These are phyloP conservation scores for Antheraea yamamai DNA, from an alignment of 2,888 invertebrate genomes.

Conservation along the genomic window DNA sequence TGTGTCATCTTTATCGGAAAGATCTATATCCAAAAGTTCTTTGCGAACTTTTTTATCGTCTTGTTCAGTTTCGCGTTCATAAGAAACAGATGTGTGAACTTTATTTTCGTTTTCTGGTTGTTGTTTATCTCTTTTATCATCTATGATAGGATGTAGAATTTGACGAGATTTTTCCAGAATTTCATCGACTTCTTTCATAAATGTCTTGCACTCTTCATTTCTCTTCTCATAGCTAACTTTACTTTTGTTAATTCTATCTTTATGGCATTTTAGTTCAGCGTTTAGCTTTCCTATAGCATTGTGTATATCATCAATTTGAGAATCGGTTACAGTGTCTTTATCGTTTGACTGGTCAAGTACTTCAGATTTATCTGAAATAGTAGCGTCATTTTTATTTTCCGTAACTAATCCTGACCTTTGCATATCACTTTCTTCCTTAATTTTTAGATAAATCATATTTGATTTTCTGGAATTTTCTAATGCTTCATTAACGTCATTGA, in stretches of 20 bases:
- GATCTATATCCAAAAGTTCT: slow-evolving; percentile 59
- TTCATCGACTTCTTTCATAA: slow-evolving; percentile 70
- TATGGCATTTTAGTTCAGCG: slow-evolving; percentile 62
- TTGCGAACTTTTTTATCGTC: slow-evolving; percentile 44
- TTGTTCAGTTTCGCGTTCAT: slow-evolving; percentile 19
- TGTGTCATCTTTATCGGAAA: slow-evolving; percentile 42
- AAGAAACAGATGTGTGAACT: slow-evolving; percentile 5
- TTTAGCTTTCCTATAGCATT: slow-evolving; percentile 65
- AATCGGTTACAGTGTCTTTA: slow-evolving; percentile 44
- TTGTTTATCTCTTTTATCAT: slow-evolving; percentile 24
- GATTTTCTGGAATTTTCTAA: slow-evolving; percentile 71
- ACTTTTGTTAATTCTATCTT: slow-evolving; percentile 64
- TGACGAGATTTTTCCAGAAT: slow-evolving; percentile 63
- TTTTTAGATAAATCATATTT: slow-evolving; percentile 62
- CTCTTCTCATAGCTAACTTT: slow-evolving; percentile 60
- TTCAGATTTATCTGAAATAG: slow-evolving; percentile 29
- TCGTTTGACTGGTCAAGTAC: slow-evolving; percentile 19
- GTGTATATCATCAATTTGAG: slow-evolving; percentile 68
- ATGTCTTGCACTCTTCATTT: slow-evolving; percentile 65
- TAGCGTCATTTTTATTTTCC: slow-evolving; percentile 20
- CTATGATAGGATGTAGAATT: slow-evolving; percentile 59
- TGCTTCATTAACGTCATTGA: slow-evolving; percentile 72
- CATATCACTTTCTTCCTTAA: slow-evolving; percentile 55
- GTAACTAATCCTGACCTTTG: slow-evolving; percentile 35
- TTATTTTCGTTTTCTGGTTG: slow-evolving; percentile 21